Conservation (phyloP, 2,888 invertebrate species). For the Hemaris fuciformis region DNA sequence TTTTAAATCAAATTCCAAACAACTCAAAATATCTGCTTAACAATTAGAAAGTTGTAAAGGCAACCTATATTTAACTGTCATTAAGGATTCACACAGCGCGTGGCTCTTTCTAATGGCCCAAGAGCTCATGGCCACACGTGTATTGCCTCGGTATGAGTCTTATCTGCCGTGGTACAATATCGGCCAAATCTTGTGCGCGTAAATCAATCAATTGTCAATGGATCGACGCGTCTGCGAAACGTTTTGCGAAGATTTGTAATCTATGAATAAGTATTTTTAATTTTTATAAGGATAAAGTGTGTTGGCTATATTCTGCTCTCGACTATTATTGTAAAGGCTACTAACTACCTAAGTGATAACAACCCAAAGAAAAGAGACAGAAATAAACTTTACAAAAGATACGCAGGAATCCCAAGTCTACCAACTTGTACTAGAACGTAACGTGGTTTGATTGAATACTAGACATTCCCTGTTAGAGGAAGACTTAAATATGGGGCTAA, state of each 20-base stretch:
- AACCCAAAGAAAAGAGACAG: no score
- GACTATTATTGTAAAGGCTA: no score
- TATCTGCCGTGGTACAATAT: conserved; percentile 7
- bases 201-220: conserved; percentile 3
- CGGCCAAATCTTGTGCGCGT: conserved; percentile 25
- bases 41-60: conserved; percentile 1
- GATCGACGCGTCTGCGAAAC: not conserved
- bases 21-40: not conserved
- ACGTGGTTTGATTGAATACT: no score
- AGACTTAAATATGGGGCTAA: no score
- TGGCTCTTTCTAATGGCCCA: conserved; percentile 1
- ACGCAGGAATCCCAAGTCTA: no score
- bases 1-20: not conserved
- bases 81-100: conserved; percentile 34
- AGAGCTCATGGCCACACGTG: not conserved
- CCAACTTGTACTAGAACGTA: no score
- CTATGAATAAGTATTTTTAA: not conserved
- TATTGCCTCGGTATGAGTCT: not conserved
- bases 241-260: not conserved
- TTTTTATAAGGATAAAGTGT: not conserved
- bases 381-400: no score
- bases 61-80: conserved; percentile 12
- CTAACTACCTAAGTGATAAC: no score
- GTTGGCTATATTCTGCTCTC: no score
- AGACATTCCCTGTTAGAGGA: no score